Base-by-base conservation (phyloP, 2,888 invertebrate species). In the Cordilura impudica region DNA sequence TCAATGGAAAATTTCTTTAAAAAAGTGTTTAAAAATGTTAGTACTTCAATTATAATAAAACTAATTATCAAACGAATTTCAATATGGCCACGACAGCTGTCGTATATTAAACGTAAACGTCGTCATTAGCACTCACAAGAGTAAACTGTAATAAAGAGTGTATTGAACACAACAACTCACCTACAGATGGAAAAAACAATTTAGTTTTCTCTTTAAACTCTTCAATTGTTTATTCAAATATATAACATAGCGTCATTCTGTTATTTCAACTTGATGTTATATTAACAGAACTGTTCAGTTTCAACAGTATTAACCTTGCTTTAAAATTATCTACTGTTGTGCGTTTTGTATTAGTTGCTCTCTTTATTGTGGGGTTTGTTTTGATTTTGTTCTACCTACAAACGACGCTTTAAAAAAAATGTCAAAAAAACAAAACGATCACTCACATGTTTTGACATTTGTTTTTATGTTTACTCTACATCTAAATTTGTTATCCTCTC, bases 41-140 rank as follows among this genome's bases (percentile, higher is more conserved):
- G 31, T 39, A 66, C 61, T 66, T 70, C 26, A 23, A 39, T 23
- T 18, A 16, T 2, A 79, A 63, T 70, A 77, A 61, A 74, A 78
- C 60, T 80, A 81, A 78, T 78, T 66, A 78, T 76, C 71, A 63
- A 74, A 81, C 81, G 75, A 75, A 79, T 78, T 79, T 78, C 81
- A 83, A 83, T 77, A 82, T 83, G 83, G 82, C 83, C 78, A 78
- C 83, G 75, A 71, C 75, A 79, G 71, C 79, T 71, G 79, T 71
- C 74, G 78, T 67, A 63, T 75, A 63, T 75, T 63, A 66, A 67
- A 67, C 49, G 45, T 54, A 66, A 66, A 56, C 71, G 56, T 72
- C 79, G 75, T 72, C 35, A 67, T 21, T 19, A 43, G 8, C 21
- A 54, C 14, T 2, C 26, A n/a, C 35, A 49, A 45, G 19, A 53